Base-by-base conservation (phyloP, 2,113 vertebrate genomes). In the Scopus umbretta region DNA sequence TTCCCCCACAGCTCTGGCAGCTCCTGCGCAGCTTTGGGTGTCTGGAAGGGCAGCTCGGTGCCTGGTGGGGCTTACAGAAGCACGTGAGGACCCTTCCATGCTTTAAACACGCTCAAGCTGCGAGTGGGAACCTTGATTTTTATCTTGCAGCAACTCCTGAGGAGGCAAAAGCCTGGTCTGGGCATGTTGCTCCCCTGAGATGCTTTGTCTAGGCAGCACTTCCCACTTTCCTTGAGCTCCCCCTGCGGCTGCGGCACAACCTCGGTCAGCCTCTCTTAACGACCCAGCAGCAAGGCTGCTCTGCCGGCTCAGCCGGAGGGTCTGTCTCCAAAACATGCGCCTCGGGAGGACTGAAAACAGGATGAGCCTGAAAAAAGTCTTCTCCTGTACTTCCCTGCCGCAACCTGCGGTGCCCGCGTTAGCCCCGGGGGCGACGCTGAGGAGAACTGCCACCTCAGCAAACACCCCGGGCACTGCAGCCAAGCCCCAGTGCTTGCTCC, bases 221-320 rank as follows among this genome's bases (percentile, higher is more conserved):
- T 65, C 43, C 27, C 21, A 1, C 53, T 65, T 58, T 4, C 14
- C 40, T 18, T 23, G 47, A 82, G 52, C 59, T 86, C n/a, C 26
- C 20, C 3, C 50, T 3, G 2, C 55, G 38, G 38, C 30, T 5
- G 1, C 4, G 5, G n/a, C 32, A 45, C 0, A 7, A 18, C 13
- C 65, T 70, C 52, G 40, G 52, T 52, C 82, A 14, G 34, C 47
- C 16, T 47, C 17, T 58, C 18, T 6, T 19, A 34, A 27, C 3
- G 0, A 9, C 42, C 3, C 1, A 1, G 20, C 9, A 4, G 53
- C 6, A 4, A 42, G 29, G 23, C 0, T 3, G 74, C 74, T 20
- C 6, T 9, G 17, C 27, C 1, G 2, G 71, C 80, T 71, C 20
- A 22, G 47, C 49, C 1, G 1, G 42, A 38, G 56, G n/a, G 18